Evolutionary conservation across 2,113 vertebrate species (phyloP), one percentile per base, ranked within the genome.

Genomic region (Chinchilla lanigera): DNA sequence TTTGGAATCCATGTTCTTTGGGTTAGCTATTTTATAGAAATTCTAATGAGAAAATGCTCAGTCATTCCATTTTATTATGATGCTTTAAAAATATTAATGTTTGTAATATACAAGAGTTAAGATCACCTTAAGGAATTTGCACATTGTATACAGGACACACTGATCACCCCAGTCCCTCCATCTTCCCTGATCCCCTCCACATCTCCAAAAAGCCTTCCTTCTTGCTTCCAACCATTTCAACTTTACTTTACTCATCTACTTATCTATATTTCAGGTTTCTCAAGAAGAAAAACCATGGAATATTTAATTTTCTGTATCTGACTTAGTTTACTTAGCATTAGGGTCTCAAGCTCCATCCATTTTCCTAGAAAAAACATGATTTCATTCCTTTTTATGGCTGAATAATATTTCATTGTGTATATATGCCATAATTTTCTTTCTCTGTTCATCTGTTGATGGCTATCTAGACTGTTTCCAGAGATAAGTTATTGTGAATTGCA

Each of bases 1-100:
- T 87, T 93, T 93, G 65, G 26, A 65, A 69, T 83, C 7, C 20
- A 50, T 87, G 26, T 58, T 69, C 82, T 93, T 95, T 50, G 83
- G 38, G 30, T 44, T 69, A 84, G 20, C 9, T 84, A 61, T 88
- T 71, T 87, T 71, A 13, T 61, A 97, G 87, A 87, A 14, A 90
- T 10, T 77, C 30, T 52, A 6, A 89, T 54, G 17, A 60, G 41
- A 35, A 69, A 83, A 71, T 54, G 3, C 30, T 78, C 24, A 60
- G 26, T 63, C 52, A 83, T 85, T 50, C 30, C 16, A 54, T 80
- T 10, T 80, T 80, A 52, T 80, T 80, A 35, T 52, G 33, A 80
- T 80, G 77, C 20, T 78, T 52, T 52, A 80, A 47, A 52, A 19
- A 1, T 52, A 78, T 52, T 50, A 80, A 14, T 35, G 47, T 52